Evolutionary conservation across 1,140 invertebrate genomes (phyloP).

Genomic region (Euborellia annulipes): DNA sequence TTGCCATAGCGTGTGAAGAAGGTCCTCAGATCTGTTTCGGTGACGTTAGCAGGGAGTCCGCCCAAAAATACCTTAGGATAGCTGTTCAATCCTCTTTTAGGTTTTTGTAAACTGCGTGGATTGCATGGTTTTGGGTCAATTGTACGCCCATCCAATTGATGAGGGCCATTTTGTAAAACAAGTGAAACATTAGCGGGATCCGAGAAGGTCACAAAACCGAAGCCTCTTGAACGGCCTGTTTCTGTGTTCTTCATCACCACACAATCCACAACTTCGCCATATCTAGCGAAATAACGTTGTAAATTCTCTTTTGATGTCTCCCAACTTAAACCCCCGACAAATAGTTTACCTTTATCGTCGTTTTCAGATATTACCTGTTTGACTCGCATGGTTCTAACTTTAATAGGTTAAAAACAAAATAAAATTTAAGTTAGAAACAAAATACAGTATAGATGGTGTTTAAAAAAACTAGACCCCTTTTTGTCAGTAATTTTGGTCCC

Average conservation of each 20-base stretch:
- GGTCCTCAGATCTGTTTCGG: constrained; percentile 78
- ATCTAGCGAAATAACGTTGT: constrained; percentile 82
- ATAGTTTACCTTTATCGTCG: constrained; percentile 59
- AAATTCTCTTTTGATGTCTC: constrained; percentile 87
- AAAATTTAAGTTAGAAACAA: no score
- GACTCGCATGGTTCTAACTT: no score
- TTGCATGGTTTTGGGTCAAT: constrained; percentile 96
- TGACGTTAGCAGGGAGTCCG: constrained; percentile 82
- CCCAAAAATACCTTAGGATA: constrained; percentile 90
- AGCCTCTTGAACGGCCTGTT: constrained; percentile 87
- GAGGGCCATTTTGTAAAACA: constrained; percentile 78
- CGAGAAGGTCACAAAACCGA: constrained; percentile 94
- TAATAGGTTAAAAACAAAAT: no score
- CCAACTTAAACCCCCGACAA: constrained; percentile 93
- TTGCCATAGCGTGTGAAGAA: constrained; percentile 87
- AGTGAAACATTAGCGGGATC: constrained; percentile 80
- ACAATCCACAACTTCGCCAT: constrained; percentile 93
- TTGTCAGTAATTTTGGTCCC: no score
- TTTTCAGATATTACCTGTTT: no score
- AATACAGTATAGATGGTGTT: no score
- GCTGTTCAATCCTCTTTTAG: constrained; percentile 64
- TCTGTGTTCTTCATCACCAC: constrained; percentile 98
- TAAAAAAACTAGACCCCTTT: no score
- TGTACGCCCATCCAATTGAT: constrained; percentile 79
- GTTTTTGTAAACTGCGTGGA: constrained; percentile 77